Evolutionary conservation across 1,140 invertebrate genomes (phyloP).

Genomic region (Drosophila sp.): DNA sequence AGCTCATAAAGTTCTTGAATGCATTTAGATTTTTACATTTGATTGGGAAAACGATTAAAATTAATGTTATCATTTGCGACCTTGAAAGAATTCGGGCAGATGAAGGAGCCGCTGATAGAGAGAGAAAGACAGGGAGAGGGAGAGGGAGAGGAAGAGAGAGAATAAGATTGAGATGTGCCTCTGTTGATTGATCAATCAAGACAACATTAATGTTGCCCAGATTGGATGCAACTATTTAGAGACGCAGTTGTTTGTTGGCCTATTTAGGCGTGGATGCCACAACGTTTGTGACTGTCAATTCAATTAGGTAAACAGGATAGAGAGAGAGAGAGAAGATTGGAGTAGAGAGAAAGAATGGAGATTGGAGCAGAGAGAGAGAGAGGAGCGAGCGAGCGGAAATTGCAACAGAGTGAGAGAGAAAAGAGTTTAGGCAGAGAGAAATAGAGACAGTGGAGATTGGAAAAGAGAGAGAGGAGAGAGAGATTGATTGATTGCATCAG

Average conservation of each 20-base stretch:
- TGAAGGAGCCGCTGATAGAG: no score
- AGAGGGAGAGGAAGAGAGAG: background rate
- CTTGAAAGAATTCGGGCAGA: background rate
- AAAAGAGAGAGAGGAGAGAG: no score
- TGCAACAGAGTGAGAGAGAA: no score
- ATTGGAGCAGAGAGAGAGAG: background rate
- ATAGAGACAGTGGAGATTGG: no score
- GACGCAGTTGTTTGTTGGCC: conserved; percentile 45
- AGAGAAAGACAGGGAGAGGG: no score
- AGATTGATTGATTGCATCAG: no score
- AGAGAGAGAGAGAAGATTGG: background rate
- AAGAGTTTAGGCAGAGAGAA: no score
- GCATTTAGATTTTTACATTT: conserved; percentile 24
- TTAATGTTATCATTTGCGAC: conserved; percentile 9
- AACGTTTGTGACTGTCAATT: conserved; percentile 58
- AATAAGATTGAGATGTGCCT: background rate
- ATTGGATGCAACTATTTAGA: conserved; percentile 64
- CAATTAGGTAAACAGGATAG: conserved; percentile 57
- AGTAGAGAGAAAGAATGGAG: conserved; percentile 11
- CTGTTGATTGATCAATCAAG: conserved; percentile 33
- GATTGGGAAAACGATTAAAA: conserved; percentile 11
- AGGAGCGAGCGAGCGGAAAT: no score
- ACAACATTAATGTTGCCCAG: conserved; percentile 6
- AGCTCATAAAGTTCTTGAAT: conserved; percentile 60
- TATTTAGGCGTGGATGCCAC: conserved; percentile 53